Percentiles rank a stretch among this genome's conserved stretches.
phyloP scores from a whole-genome alignment of 2,888 invertebrate species.

The Phoenoteleia sp. region DNA sequence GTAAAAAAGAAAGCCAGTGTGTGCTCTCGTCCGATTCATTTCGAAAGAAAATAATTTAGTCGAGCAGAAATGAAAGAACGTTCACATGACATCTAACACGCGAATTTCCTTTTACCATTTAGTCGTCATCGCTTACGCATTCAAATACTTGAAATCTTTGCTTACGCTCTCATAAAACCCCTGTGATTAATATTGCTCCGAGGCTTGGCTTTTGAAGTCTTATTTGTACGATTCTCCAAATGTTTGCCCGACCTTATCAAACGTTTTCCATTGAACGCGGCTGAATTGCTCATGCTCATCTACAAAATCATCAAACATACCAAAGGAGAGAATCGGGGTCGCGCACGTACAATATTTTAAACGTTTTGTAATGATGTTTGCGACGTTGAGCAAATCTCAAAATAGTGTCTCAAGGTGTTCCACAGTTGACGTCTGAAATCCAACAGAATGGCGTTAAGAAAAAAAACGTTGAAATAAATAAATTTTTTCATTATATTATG shows the following conservation, averaged over 20 bases:
- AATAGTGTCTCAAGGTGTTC: not conserved
- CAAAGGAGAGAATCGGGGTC: slow-evolving; percentile 23
- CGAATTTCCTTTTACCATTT: slow-evolving; percentile 55
- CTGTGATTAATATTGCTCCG: slow-evolving; percentile 66
- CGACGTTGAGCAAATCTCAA: slow-evolving; percentile 13
- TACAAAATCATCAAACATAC: slow-evolving; percentile 51
- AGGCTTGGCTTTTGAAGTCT: slow-evolving; percentile 63
- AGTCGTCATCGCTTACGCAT: slow-evolving; percentile 55
- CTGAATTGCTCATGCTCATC: slow-evolving; percentile 53
- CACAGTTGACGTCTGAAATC: not conserved
- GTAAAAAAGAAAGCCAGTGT: not conserved
- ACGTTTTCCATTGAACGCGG: slow-evolving; percentile 60
- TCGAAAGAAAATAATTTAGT: slow-evolving; percentile 4
- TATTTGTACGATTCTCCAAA: slow-evolving; percentile 71
- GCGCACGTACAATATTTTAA: slow-evolving; percentile 40
- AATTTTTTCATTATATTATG: slow-evolving; percentile 21
- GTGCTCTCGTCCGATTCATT: slow-evolving; percentile 11
- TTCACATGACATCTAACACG: slow-evolving; percentile 52
- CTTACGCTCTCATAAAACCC: slow-evolving; percentile 61
- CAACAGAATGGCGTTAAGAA: not conserved
- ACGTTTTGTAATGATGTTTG: slow-evolving; percentile 55
- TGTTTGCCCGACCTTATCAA: slow-evolving; percentile 66
- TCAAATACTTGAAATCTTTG: slow-evolving; percentile 66
- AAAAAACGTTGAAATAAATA: slow-evolving; percentile 16
- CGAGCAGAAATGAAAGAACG: slow-evolving; percentile 32